Base-by-base conservation (phyloP, 1,140 invertebrate genomes). In the Bombus sylvicola region DNA sequence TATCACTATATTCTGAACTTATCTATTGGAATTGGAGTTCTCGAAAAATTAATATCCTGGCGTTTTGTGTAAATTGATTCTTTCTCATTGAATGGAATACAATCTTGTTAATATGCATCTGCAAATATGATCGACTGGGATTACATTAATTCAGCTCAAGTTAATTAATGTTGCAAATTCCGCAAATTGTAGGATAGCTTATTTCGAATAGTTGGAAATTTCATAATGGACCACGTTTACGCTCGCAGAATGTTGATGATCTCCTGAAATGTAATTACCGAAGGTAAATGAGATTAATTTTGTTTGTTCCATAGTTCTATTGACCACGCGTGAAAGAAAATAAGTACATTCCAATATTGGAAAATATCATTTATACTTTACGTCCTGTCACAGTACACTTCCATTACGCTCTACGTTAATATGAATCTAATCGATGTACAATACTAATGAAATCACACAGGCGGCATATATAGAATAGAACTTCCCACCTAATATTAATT, bases 191-290 rank as follows among this genome's bases (percentile, higher is more conserved):
- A 8, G 39, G 28, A 43, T 41, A 43, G 39, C 41, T 72, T 41
- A 25, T 72, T 41, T 28, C 12, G 39, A 15, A 41, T 72, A 72
- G 28, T 72, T 72, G 69, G 69, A 72, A 72, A 72, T 41, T 72
- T 72, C 39, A 72, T 72, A 41, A 72, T 72, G 12, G 10, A n/a
- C 69, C 69, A 12, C 41, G 39, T 72, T 72, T 41, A 72, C 69
- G 37, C 39, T 72, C 5, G 12, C 13, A 41, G 37, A 72, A 41
- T 72, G 39, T 41, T 72, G 39, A 28, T n/a, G 25, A 72, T 39
- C 41, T n/a, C 8, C 12, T n/a, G 37, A 25, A 72, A 72, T 72
- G 37, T 28, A 41, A 39, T 72, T 41, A 39, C 68, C 25, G 69
- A 41, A 28, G 28, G 39, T 28, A 15, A 41, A 72, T 41, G 39